Evolutionary conservation across 2,888 invertebrate species (phyloP).

Genomic region (Hirudinaria manillensis): DNA sequence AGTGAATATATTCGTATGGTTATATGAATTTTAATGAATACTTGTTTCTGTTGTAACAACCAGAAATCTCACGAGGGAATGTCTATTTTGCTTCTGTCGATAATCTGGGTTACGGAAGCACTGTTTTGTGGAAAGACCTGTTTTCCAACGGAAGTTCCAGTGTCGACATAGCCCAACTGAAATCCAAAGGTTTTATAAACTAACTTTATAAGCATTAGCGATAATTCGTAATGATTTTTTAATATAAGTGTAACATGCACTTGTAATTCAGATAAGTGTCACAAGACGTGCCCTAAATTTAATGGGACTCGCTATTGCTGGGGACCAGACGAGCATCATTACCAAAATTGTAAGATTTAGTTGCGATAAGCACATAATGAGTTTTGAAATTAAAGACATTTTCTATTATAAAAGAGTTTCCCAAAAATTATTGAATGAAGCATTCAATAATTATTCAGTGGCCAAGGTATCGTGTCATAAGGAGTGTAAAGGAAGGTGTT

Average conservation of each 20-base stretch:
- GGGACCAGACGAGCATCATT: background rate
- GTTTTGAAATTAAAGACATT: background rate
- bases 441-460: conserved; percentile 50
- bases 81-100: background rate
- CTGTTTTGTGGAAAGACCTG: background rate
- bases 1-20: too few species aligned
- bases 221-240: background rate
- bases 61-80: background rate
- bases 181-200: background rate
- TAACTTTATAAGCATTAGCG: background rate
- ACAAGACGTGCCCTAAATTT: background rate
- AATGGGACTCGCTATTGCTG: background rate
- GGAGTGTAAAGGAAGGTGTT: conserved; percentile 89
- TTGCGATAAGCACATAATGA: background rate
- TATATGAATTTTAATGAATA: too few species aligned
- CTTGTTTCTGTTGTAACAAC: too few species aligned
- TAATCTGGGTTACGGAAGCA: background rate
- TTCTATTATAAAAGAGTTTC: background rate
- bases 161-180: too few species aligned
- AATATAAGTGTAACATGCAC: too few species aligned
- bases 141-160: background rate
- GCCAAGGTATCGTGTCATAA: conserved; percentile 81
- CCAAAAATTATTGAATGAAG: background rate
- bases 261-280: background rate
- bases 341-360: background rate